A percentile compares a stretch with the other conserved stretches of the same genome.
These are phyloP conservation scores for Corythucha ciliata DNA, from an alignment of 2,888 invertebrate species.

Conservation along the genomic window DNA sequence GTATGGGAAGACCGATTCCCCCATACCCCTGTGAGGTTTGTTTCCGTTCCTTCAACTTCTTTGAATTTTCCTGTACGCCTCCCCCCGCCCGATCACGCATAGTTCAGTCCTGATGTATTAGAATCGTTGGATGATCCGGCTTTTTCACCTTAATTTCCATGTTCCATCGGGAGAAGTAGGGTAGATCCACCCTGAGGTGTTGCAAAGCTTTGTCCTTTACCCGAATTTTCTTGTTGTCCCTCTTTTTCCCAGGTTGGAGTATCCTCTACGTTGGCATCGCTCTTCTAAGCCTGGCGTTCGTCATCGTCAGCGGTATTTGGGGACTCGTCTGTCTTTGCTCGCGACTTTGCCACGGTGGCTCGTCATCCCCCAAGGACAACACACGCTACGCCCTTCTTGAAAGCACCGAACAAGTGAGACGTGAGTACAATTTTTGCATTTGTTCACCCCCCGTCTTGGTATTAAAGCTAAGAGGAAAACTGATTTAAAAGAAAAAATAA, in stretches of 20 bases:
- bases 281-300: conserved; percentile 48
- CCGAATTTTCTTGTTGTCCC: no score
- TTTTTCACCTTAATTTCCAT: no score
- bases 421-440: conserved; percentile 42
- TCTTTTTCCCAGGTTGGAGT: conserved; percentile 67
- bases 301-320: conserved; percentile 55
- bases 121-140: no score
- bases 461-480: conserved; percentile 2
- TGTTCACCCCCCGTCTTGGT: conserved; percentile 2
- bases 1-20: no score
- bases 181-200: no score
- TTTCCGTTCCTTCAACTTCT: no score
- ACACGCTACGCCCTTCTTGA: conserved; percentile 59
- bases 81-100: neutral
- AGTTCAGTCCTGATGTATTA: neutral
- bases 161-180: no score
- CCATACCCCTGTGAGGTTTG: no score
- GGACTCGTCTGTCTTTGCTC: conserved; percentile 55
- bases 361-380: conserved; percentile 41
- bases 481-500: conserved; percentile 21
- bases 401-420: conserved; percentile 56
- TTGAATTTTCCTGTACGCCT: no score
- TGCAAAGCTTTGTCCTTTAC: no score
- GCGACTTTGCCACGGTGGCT: conserved; percentile 41
- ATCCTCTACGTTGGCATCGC: conserved; percentile 82